Evolutionary conservation across 30 jellyfish, hydroid and myxozoan genomes (phyloP).

Genomic region (Catostylus mosaicus): DNA sequence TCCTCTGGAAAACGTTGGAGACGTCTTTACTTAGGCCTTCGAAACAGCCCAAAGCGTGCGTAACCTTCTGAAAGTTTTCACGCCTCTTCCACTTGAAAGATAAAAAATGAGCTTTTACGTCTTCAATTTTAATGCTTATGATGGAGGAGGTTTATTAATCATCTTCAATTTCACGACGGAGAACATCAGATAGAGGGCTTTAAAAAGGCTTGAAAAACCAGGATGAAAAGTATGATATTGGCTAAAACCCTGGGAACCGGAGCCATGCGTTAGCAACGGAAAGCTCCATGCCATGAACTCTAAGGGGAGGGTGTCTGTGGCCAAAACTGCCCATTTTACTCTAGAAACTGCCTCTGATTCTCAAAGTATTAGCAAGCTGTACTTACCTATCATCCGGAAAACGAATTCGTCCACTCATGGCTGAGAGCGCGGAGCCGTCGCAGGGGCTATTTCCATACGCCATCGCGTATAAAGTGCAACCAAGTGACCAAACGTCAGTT

Average conservation of each 20-base stretch:
- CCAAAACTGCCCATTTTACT: neutral
- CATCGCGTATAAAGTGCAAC: slow-evolving; percentile 94
- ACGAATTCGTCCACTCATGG: slow-evolving; percentile 82
- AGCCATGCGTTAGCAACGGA: neutral
- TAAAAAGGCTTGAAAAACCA: neutral
- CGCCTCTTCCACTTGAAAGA: no score
- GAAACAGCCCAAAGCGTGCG: no score
- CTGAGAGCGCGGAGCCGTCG: slow-evolving; percentile 97
- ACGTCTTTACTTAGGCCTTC: no score
- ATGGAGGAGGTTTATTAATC: no score
- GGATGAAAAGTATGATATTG: neutral
- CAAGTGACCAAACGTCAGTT: slow-evolving; percentile 97
- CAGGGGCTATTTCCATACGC: slow-evolving; percentile 97
- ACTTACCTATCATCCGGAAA: slow-evolving; percentile 74
- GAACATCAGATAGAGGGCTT: neutral
- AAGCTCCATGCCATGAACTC: neutral
- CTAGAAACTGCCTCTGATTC: neutral
- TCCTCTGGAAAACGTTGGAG: no score
- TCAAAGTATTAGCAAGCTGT: no score
- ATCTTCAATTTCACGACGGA: no score
- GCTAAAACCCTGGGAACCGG: neutral
- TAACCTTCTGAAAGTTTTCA: no score
- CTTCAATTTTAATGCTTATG: no score
- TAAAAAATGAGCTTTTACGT: no score
- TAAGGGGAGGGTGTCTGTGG: neutral